Base-by-base conservation (phyloP, 2,888 invertebrate genomes). In the Agonopterix alstromeriana region DNA sequence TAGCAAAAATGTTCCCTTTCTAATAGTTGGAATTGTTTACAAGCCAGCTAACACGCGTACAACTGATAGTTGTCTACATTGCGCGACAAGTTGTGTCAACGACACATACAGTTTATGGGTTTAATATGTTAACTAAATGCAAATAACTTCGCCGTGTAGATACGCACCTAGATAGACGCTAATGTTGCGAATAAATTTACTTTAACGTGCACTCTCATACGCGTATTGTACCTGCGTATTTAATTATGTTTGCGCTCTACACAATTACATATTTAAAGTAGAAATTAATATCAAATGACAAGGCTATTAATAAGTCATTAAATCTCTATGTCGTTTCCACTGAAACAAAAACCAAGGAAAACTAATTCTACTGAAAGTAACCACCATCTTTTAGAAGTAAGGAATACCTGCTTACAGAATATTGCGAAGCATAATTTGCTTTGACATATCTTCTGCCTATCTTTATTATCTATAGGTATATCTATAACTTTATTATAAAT, bases 61-160 rank as follows among this genome's bases (percentile, higher is more conserved):
- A 43, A 43, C 51, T 47, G 45, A 46, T 58, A 61, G 56, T 60
- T 58, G 53, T 49, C 52, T 52, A 52, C 54, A 53, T 53, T 48
- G 54, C 61, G 55, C 59, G 64, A 66, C 65, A 67, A 66, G 65
- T 65, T 62, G 67, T 72, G 73, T 70, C 73, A 71, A 66, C 73
- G 67, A 65, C 77, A 77, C 68, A 58, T 61, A 58, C 63, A 59
- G 64, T 77, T 77, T 75, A 76, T 71, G 65, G 70, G 61, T 71
- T 75, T 78, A 78, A 78, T 82, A 82, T 82, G 81, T 78, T 73
- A 83, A 82, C 70, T 74, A 73, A 72, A 82, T 82, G 78, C 76
- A 80, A 82, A 81, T 81, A 75, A 65, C 67, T 56, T 67, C 64
- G 66, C 60, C 58, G 62, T 64, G 63, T 67, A 69, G 57, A 64